These are phyloP conservation scores for Denticeps clupeoides DNA, from an alignment of 2,797 vertebrate species.

Conservation along the genomic window DNA sequence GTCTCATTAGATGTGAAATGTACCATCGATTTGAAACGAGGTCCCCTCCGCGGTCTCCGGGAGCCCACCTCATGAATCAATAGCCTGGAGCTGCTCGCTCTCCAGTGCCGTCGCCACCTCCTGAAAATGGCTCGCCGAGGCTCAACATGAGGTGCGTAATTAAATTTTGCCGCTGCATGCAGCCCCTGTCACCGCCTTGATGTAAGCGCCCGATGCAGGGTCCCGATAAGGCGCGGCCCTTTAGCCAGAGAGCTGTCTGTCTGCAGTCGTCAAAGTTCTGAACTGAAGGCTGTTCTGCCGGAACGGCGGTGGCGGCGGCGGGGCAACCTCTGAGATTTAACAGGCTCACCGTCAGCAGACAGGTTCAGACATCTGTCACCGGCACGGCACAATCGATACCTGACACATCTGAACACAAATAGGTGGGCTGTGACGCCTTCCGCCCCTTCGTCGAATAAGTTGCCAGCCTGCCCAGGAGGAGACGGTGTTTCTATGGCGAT, in stretches of 20 bases:
- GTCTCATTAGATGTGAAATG: slow-evolving; percentile 63
- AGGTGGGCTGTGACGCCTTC: slow-evolving; percentile 18
- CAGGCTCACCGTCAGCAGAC: slow-evolving; percentile 28
- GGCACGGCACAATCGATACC: slow-evolving; percentile 47
- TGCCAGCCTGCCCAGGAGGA: too few species aligned
- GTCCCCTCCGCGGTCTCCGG: slow-evolving; percentile 35
- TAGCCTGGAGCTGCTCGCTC: slow-evolving; percentile 40
- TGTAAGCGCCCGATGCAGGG: slow-evolving; percentile 24
- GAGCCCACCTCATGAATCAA: slow-evolving; percentile 48
- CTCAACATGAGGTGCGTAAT: slow-evolving; percentile 47
- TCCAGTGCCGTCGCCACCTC: neutral
- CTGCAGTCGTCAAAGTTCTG: too few species aligned
- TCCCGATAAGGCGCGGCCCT: slow-evolving; percentile 18
- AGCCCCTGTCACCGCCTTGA: slow-evolving; percentile 41
- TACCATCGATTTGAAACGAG: slow-evolving; percentile 50
- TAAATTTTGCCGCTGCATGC: slow-evolving; percentile 53
- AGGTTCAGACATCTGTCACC: slow-evolving; percentile 45
- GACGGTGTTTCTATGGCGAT: slow-evolving; percentile 1
- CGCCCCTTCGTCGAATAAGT: slow-evolving; percentile 15
- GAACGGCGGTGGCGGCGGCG: too few species aligned
- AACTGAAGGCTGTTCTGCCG: too few species aligned
- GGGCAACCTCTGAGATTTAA: slow-evolving; percentile 39
- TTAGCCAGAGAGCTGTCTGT: neutral
- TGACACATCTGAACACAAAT: slow-evolving; percentile 44
- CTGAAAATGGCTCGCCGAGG: too few species aligned